Base-by-base conservation (phyloP, 2,113 vertebrate species). In the Bubo blakistoni region DNA sequence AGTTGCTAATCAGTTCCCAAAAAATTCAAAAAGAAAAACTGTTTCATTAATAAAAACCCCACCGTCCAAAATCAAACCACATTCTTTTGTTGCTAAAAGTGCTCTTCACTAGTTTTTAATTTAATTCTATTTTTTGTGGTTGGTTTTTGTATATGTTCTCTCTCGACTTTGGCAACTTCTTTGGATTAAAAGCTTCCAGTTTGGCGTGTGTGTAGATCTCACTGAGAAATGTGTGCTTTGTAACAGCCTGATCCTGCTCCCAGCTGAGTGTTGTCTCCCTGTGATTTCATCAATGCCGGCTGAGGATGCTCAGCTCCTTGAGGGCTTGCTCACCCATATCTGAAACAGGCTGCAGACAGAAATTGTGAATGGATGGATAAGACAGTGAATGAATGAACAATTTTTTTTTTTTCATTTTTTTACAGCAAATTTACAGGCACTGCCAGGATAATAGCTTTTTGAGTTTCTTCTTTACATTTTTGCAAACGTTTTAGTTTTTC, bases 361-460 rank as follows among this genome's bases (percentile, higher is more conserved):
- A 94, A 70, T 90, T 92, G 73, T 95, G 94, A 97, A 97, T 94
- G 92, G 89, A 16, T 73, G 91, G 57, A 26, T 69, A 54, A 91
- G 52, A 49, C 27, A 36, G 69, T 16, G 63, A 88, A 90, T 94
- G 86, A 95, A 94, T 27, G 46, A 87, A 79, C 13, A 51, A 84
- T 10, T 40, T 6, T 34, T 15, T 21, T 22, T 20, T 30, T 34
- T 52, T 20, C n/a, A 36, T 21, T 20, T 19, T n/a, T 11, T 1
- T 5, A 7, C 2, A 7, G 24, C 47, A 90, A 73, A 86, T 65
- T 24, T 8, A 22, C 11, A 61, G 30, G 19, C 54, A 18, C 7
- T 19, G 22, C 24, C 18, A 54, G 40, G 30, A 29, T n/a, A 11
- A 32, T 27, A 4, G 7, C 16, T 82, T 91, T 70, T 11, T 27